Evolutionary conservation across 2,888 invertebrate genomes (phyloP), one percentile per base, ranked within the genome.

Genomic region (Agrotis ipsilon): DNA sequence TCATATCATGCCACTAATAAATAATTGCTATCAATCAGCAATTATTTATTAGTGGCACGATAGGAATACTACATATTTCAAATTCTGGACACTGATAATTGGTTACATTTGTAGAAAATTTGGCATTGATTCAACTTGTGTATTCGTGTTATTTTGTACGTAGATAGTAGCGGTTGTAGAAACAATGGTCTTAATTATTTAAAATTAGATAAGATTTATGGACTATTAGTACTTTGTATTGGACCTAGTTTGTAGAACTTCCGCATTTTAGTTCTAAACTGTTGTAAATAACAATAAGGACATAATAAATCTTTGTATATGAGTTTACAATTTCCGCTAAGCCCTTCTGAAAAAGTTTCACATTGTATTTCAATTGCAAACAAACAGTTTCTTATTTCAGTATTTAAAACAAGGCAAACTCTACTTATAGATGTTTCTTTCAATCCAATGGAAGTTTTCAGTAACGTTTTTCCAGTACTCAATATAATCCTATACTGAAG

Each of bases 41-140:
- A 72, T 60, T 72, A 83, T 83, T 81, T 75, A 75, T 69, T 69
- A 65, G 27, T 60, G 78, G 63, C 67, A 60, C 52, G 65, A 43
- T 39, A 80, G 49, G 57, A 78, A 75, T 75, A 68, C 51, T 70
- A 21, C 60, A 71, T 51, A n/a, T 64, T 59, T 19, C 27, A 72
- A 65, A 72, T 71, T 61, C 60, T 75, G 63, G 58, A 81, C 63
- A 27, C 65, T 19, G 49, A 72, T 79, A 79, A 84, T 81, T 81
- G 75, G 75, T 78, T 43, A 74, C 74, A 79, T 81, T 75, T 66
- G 67, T 70, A 54, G 64, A 45, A 75, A 75, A 68, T 68, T 82
- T 83, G 83, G 84, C 84, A 75, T 32, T 2, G 24, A 39, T 77
- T 82, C 83, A 84, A 83, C 32, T 59, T 59, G 43, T 63, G 62